These are phyloP conservation scores for Triplophysa siluroides DNA, from an alignment of 2,113 vertebrate species.

Conservation along the genomic window DNA sequence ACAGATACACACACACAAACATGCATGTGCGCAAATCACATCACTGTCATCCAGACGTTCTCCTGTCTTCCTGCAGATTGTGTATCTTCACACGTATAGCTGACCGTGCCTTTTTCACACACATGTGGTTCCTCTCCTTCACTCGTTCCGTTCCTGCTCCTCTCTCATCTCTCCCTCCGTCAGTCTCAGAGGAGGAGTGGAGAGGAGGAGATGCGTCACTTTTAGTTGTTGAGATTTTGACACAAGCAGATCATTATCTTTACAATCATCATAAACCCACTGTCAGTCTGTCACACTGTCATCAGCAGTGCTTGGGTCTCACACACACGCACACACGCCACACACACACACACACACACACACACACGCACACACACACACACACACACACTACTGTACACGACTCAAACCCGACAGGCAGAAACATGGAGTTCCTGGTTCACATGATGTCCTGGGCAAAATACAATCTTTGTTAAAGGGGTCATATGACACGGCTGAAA, in stretches of 20 bases:
- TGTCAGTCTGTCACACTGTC: slow-evolving; percentile 91
- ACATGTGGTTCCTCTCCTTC: slow-evolving; percentile 30
- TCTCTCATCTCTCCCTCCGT: slow-evolving; percentile 48
- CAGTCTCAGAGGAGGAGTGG: slow-evolving; percentile 79
- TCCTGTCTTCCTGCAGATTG: slow-evolving; percentile 91
- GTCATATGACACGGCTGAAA: too few relatives aligned
- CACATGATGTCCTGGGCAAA: too few relatives aligned
- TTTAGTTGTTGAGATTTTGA: slow-evolving; percentile 97
- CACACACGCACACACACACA: too few relatives aligned
- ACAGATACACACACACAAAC: not conserved
- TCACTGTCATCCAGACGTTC: slow-evolving; percentile 86
- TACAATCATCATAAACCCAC: slow-evolving; percentile 93
- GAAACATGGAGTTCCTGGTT: too few relatives aligned
- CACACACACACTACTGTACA: too few relatives aligned
- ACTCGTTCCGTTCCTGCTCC: slow-evolving; percentile 59
- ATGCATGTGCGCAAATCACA: slow-evolving; percentile 76
- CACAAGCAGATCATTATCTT: slow-evolving; percentile 94
- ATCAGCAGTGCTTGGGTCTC: slow-evolving; percentile 82
- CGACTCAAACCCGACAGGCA: too few relatives aligned
- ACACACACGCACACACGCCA: not conserved
- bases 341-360: too few relatives aligned
- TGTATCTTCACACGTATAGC: slow-evolving; percentile 85
- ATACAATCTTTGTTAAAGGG: too few relatives aligned
- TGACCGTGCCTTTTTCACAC: slow-evolving; percentile 85
- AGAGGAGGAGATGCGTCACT: slow-evolving; percentile 91